Percentiles rank a stretch among this genome's conserved stretches.
phyloP scores from a whole-genome alignment of 2,888 invertebrate species.

The Synanthedon myopaeformis region DNA sequence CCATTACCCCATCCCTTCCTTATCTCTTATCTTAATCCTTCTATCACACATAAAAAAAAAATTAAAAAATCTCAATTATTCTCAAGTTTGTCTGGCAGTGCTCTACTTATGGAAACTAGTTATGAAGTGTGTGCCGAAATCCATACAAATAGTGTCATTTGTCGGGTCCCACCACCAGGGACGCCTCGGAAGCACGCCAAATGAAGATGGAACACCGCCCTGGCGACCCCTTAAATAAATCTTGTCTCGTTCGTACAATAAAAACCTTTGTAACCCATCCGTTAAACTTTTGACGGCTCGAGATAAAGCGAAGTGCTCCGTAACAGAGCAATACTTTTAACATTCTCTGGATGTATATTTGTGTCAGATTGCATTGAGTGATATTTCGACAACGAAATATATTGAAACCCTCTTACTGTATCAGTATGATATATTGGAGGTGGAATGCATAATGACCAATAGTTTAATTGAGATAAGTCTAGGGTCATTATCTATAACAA shows the following conservation, averaged over 20 bases:
- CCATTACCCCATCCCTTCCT: too few species aligned
- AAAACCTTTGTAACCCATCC: neutral
- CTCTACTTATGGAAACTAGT: neutral
- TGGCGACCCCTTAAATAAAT: conserved; percentile 24
- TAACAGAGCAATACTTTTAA: neutral
- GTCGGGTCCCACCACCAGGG: conserved; percentile 19
- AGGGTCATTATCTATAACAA: too few species aligned
- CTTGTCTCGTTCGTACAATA: conserved; percentile 7
- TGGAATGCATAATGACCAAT: too few species aligned
- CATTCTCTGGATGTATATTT: neutral
- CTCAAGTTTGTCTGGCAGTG: too few species aligned
- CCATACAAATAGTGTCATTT: conserved; percentile 35
- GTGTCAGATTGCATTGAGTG: too few species aligned
- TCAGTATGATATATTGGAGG: too few species aligned
- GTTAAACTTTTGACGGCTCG: neutral
- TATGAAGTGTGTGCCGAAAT: conserved; percentile 16
- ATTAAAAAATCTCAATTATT: too few species aligned
- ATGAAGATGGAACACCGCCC: conserved; percentile 25
- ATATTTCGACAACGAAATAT: too few species aligned
- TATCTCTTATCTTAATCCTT: too few species aligned
- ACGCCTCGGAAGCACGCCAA: conserved; percentile 15
- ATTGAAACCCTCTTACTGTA: too few species aligned
- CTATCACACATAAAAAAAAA: too few species aligned
- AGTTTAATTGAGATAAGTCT: too few species aligned
- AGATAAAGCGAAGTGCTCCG: neutral